Conservation (phyloP, 2,888 invertebrate genomes). For the Chromoteleia sp. region DNA sequence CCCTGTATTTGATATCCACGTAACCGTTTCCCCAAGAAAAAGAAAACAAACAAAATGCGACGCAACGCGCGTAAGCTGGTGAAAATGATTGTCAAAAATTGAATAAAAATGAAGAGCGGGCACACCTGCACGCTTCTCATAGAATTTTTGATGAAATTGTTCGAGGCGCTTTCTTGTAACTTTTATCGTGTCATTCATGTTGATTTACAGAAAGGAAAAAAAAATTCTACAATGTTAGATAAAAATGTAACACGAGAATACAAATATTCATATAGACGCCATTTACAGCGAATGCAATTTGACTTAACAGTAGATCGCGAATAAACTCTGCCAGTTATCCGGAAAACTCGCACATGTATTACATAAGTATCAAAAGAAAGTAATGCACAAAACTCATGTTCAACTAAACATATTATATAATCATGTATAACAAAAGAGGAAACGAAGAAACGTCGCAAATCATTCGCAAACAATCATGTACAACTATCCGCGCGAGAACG, state of each 20-base stretch:
- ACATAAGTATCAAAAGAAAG: constrained; percentile 54
- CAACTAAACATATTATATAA: constrained; percentile 56
- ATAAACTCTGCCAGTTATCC: not conserved
- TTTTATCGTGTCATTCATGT: constrained; percentile 57
- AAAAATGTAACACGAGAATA: constrained; percentile 64
- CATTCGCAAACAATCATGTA: constrained; percentile 33
- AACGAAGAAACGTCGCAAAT: constrained; percentile 20
- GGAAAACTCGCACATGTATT: constrained; percentile 33
- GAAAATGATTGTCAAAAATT: constrained; percentile 55
- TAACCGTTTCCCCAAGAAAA: constrained; percentile 70
- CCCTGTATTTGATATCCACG: constrained; percentile 80
- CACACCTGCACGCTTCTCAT: not conserved
- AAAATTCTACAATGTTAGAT: constrained; percentile 65
- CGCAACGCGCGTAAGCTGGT: constrained; percentile 5
- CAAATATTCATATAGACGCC: constrained; percentile 54
- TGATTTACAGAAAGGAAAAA: constrained; percentile 67
- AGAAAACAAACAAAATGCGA: too few species aligned
- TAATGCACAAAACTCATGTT: constrained; percentile 35
- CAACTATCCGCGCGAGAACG: constrained; percentile 5
- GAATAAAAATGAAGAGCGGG: constrained; percentile 14
- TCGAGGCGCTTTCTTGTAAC: constrained; percentile 55
- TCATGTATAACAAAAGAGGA: constrained; percentile 57
- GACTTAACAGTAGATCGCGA: constrained; percentile 39
- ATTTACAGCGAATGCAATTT: constrained; percentile 56
- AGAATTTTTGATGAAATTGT: constrained; percentile 38